Conservation (phyloP, 2,113 vertebrate genomes). For the Oxygymnocypris stewartii region DNA sequence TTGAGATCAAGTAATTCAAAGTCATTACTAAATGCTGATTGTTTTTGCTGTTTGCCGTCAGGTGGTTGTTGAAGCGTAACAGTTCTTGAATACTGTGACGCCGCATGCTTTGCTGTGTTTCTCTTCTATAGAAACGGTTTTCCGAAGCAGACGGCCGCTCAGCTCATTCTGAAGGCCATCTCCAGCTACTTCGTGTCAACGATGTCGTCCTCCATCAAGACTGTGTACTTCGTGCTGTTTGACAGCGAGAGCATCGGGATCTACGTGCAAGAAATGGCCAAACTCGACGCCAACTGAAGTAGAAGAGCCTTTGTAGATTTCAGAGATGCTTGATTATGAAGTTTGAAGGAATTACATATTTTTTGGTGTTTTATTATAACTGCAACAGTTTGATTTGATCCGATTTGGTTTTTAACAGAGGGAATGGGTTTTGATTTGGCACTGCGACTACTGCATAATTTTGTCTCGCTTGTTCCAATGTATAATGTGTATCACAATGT, state of each 20-base stretch:
- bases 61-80: neutral
- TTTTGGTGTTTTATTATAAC: conserved; percentile 67
- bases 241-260: conserved; percentile 99
- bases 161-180: conserved; percentile 98
- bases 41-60: neutral
- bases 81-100: neutral
- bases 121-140: conserved; percentile 85
- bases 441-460: conserved; percentile 52
- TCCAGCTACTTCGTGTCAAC: conserved; percentile 98
- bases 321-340: conserved; percentile 42
- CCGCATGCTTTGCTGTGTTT: neutral
- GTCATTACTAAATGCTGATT: neutral
- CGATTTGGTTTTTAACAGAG: conserved; percentile 37
- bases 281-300: conserved; percentile 89
- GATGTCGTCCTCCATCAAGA: conserved; percentile 99
- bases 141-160: conserved; percentile 96
- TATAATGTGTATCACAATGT: neutral
- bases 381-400: conserved; percentile 58
- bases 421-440: conserved; percentile 55
- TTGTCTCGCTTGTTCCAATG: conserved; percentile 69
- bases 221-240: conserved; percentile 96
- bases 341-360: conserved; percentile 62
- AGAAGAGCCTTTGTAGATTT: conserved; percentile 54
- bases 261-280: conserved; percentile 98
- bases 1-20: neutral